Percentiles rank a stretch among this genome's conserved stretches.
phyloP scores from a whole-genome alignment of 1,140 invertebrate genomes.

The Sminthurides bifidus region DNA sequence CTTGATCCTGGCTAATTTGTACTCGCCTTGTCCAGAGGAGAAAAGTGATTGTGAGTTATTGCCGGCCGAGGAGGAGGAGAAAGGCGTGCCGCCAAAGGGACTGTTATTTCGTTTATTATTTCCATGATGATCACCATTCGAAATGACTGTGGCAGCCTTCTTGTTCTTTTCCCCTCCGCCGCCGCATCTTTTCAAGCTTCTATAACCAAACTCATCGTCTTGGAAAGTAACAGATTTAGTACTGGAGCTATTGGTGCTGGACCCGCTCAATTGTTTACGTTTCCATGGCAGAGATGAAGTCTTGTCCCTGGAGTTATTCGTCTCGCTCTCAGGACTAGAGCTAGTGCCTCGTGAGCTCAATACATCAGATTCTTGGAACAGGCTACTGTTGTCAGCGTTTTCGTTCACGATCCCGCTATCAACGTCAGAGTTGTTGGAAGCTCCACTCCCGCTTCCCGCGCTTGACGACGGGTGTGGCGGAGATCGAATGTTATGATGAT shows the following conservation, averaged over 20 bases:
- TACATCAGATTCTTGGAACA: slow-evolving; percentile 50
- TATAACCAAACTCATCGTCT: no score
- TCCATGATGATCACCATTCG: no score
- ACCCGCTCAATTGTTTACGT: no score
- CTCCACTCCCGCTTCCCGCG: slow-evolving; percentile 14
- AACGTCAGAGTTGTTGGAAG: slow-evolving; percentile 40
- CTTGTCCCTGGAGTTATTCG: not conserved
- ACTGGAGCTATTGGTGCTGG: no score
- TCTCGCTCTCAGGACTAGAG: not conserved
- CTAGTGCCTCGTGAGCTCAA: no score
- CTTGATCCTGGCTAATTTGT: slow-evolving; percentile 25
- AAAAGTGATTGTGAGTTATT: no score
- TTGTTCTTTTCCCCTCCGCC: no score
- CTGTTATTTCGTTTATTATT: no score
- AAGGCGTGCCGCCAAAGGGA: not conserved
- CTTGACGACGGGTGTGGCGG: not conserved
- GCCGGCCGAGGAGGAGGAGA: not conserved
- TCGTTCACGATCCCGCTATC: slow-evolving; percentile 64
- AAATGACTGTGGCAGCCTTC: no score
- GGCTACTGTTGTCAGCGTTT: slow-evolving; percentile 53
- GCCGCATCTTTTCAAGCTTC: no score
- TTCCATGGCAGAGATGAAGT: not conserved
- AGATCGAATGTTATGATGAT: not conserved
- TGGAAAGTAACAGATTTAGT: no score
- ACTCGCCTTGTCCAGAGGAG: slow-evolving; percentile 30